These are phyloP conservation scores for Rhynchonycteris naso DNA, from an alignment of 2,797 vertebrate genomes.

Conservation along the genomic window DNA sequence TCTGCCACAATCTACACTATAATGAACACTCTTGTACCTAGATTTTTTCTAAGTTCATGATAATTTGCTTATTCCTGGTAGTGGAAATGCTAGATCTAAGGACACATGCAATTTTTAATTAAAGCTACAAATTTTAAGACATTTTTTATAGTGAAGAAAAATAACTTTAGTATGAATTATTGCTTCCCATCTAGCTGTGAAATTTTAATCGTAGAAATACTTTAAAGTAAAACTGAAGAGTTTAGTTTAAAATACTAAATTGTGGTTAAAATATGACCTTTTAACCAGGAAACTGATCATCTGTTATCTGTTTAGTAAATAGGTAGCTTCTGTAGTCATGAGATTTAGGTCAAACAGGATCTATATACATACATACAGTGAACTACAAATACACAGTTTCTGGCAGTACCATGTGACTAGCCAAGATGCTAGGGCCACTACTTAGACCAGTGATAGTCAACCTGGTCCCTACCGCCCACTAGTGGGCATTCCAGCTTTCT, in stretches of 20 bases:
- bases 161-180: neutral
- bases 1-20: neutral
- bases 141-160: constrained; percentile 9
- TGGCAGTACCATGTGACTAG: no score
- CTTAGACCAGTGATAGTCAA: no score
- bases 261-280: constrained; percentile 5
- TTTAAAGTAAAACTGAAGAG: constrained; percentile 36
- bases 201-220: constrained; percentile 33
- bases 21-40: neutral
- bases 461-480: no score
- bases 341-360: neutral
- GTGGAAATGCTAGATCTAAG: constrained; percentile 27
- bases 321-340: neutral
- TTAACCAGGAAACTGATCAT: constrained; percentile 1
- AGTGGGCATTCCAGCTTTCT: no score
- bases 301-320: constrained; percentile 11
- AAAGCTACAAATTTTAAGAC: constrained; percentile 24
- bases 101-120: neutral
- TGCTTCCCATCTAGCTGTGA: constrained; percentile 4
- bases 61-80: neutral
- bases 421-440: no score
- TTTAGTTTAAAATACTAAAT: constrained; percentile 43
- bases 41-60: neutral
- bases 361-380: neutral
- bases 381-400: neutral